Base-by-base conservation (phyloP, 1,140 invertebrate genomes). In the Drosophila subpulchrella region DNA sequence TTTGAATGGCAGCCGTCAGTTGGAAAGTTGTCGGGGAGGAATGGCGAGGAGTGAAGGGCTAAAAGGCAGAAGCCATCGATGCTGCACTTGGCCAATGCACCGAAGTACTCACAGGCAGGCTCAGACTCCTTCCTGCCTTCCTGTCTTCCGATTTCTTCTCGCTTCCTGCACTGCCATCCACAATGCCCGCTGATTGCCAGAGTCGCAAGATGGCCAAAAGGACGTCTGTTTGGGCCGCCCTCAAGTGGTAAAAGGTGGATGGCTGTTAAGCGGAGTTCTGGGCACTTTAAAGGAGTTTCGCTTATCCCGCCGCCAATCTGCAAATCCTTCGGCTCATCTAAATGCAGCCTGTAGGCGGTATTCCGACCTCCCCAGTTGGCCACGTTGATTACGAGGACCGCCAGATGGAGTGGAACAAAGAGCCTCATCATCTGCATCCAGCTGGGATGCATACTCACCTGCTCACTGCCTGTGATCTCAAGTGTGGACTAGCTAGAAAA, bases 131-230 rank as follows among this genome's bases (percentile, higher is more conserved):
- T 24, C 55, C 59, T 20, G 30, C 41, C 54, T 48, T 24, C 55
- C 59, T 20, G 30, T 11, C 36, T 6, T 32, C 44, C 36, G 17
- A n/a, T 41, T 74, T n/a, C n/a, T 13, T 13, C 38, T 32, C 38
- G 30, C 36, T 36, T 44, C 38, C 24, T 12, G 62, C 42, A 67
- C 48, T 46, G 46, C 17, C 63, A 58, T 51, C 20, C 71, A 88
- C 82, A 88, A 86, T 86, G 78, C 55, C 56, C 71, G 62, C 66
- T 86, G 82, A 86, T 86, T 86, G 83, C 80, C 71, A 63, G 61
- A 59, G 54, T 57, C 47, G 41, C 56, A 61, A 73, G 70, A 54
- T 44, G 61, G 30, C 51, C 42, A 20, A 34, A 27, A 32, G 62
- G 34, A 57, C 44, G 36, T 15, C 44, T 39, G 39, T 34, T 41